Evolutionary conservation across 1,140 invertebrate genomes (phyloP).

Genomic region (Laupala kohalensis): DNA sequence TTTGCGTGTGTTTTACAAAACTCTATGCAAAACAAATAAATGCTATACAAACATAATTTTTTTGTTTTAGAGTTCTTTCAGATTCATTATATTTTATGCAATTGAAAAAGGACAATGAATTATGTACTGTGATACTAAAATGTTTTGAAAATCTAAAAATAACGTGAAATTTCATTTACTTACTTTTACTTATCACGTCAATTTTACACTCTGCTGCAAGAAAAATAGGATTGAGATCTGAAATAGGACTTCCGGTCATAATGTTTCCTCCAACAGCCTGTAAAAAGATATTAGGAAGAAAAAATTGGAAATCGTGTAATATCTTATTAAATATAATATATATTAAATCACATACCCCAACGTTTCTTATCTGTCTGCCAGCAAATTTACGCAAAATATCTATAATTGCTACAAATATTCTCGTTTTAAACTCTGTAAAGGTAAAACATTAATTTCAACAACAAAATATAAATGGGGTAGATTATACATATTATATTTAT

Average conservation of each 20-base stretch:
- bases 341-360: conserved; percentile 39
- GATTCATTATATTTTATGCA: not conserved
- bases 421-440: conserved; percentile 41
- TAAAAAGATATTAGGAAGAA: conserved; percentile 18
- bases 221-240: conserved; percentile 86
- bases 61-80: too few relatives aligned
- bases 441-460: too few relatives aligned
- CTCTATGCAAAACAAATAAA: too few relatives aligned
- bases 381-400: conserved; percentile 91
- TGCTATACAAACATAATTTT: too few relatives aligned
- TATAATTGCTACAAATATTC: conserved; percentile 56
- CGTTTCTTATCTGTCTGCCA: conserved; percentile 83
- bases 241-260: conserved; percentile 90
- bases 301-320: not conserved
- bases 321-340: not conserved
- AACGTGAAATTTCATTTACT: not conserved
- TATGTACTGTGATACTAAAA: not conserved
- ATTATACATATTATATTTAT: not conserved
- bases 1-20: too few relatives aligned
- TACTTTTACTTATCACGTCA: conserved; percentile 38
- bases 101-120: not conserved
- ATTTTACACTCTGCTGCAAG: conserved; percentile 54
- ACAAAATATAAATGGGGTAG: too few relatives aligned
- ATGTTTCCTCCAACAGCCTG: conserved; percentile 81
- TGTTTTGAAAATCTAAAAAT: too few relatives aligned